Conservation (phyloP, 2,888 invertebrate species). For the Priocnemis perturbator region DNA sequence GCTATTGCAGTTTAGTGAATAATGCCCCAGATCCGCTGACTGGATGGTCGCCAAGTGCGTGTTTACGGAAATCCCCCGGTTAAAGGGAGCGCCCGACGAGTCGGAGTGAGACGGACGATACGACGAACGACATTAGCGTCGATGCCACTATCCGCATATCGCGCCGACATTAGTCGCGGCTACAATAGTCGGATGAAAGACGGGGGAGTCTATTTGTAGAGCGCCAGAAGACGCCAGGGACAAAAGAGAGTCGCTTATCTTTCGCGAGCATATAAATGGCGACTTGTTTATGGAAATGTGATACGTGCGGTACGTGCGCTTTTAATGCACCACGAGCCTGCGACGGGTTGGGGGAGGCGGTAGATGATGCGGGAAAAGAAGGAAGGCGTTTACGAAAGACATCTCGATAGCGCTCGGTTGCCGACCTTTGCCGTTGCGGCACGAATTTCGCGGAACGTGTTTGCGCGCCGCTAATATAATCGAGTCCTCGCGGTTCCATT, state of each 20-base stretch:
- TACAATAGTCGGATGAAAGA: not conserved
- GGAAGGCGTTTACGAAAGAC: slow-evolving; percentile 27
- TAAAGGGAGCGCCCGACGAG: slow-evolving; percentile 32
- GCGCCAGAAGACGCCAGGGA: slow-evolving; percentile 20
- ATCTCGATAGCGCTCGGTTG: slow-evolving; percentile 36
- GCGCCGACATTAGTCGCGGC: too few relatives aligned
- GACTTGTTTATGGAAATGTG: slow-evolving; percentile 41
- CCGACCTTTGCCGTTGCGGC: slow-evolving; percentile 19
- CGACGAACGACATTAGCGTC: slow-evolving; percentile 21
- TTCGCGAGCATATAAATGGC: slow-evolving; percentile 23
- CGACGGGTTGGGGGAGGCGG: too few relatives aligned
- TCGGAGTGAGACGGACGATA: slow-evolving; percentile 22
- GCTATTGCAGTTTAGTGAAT: slow-evolving; percentile 37
- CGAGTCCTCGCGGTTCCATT: not conserved
- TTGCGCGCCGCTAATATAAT: not conserved
- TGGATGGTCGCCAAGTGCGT: slow-evolving; percentile 61
- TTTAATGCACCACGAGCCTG: too few relatives aligned
- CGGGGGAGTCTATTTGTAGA: not conserved
- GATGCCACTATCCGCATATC: not conserved
- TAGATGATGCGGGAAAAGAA: slow-evolving; percentile 14
- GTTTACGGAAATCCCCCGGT: slow-evolving; percentile 63
- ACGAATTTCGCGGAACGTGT: slow-evolving; percentile 14
- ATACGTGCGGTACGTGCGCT: slow-evolving; percentile 24
- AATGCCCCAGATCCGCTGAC: slow-evolving; percentile 42
- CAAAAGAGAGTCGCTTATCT: slow-evolving; percentile 40